Base-by-base conservation (phyloP, 2,797 vertebrate species). In the Cryptoprocta ferox region DNA sequence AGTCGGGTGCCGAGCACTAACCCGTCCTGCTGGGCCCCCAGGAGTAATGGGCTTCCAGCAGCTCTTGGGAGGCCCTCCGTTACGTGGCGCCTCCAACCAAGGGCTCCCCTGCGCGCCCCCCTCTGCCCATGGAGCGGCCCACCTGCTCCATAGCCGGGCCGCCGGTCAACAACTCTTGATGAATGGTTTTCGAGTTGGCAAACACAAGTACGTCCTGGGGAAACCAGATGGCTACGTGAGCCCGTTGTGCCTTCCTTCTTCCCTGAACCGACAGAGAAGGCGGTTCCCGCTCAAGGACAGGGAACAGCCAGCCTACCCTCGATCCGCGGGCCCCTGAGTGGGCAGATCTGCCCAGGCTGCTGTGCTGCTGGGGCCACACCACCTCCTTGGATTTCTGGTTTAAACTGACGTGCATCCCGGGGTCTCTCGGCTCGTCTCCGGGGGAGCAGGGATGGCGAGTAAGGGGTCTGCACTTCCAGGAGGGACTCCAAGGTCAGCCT, bases 71-170 rank as follows among this genome's bases (percentile, higher is more conserved):
- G 45, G 50, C n/a, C 26, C 11, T 35, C 42, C 0, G 19, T 65
- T 39, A 39, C 0, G 5, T 26, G 50, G 16, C 0, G 5, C 18
- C 0, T 16, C 68, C 1, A 21, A 28, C 16, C 56, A 0, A 50
- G 13, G 7, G 5, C 66, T 70, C 66, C 5, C 0, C 7, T 0
- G 8, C 2, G 9, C 5, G 48, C 32, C 32, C 3, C 45, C 59
- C 8, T 56, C 19, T n/a, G 59, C 37, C n/a, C 39, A 2, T 0
- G 19, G 66, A 14, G 10, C 28, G 5, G n/a, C 28, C 15, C 4
- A 19, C 21, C 21, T 0, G 9, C 11, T 11, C 86, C 39, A 4
- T 5, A 45, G 30, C 35, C 10, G 10, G 30, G 39, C 14, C 32
- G 45, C 48, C 76, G 14, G 32, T 19, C 12, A 1, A 53, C 50